A percentile compares a stretch with the other conserved stretches of the same genome.
These are phyloP conservation scores for Catharus ustulatus DNA, from an alignment of 2,797 vertebrate species.

Conservation along the genomic window DNA sequence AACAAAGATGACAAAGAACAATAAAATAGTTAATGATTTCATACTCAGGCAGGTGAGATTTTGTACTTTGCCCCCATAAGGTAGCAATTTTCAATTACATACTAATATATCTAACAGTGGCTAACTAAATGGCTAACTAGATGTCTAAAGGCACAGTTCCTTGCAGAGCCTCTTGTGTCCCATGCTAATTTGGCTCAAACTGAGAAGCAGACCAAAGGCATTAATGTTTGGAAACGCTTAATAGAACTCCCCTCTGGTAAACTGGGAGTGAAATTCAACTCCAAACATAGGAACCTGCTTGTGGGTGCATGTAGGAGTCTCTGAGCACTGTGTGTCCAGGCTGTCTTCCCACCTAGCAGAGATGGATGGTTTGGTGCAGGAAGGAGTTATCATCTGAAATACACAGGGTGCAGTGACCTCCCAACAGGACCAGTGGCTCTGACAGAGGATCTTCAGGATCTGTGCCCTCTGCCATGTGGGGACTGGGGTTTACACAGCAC, in stretches of 20 bases:
- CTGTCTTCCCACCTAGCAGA: background rate
- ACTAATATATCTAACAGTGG: background rate
- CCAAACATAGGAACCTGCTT: background rate
- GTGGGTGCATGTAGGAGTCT: rapidly evolving
- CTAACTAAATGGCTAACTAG: background rate
- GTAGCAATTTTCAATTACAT: background rate
- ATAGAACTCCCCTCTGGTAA: background rate
- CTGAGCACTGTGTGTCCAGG: background rate
- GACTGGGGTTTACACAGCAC: background rate
- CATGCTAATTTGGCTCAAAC: background rate
- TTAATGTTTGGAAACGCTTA: background rate
- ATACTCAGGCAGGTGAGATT: background rate
- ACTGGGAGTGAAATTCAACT: background rate
- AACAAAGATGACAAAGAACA: background rate
- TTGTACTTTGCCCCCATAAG: background rate
- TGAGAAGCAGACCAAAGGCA: background rate
- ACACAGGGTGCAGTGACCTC: background rate
- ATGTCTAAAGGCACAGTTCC: background rate
- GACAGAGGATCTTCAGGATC: background rate
- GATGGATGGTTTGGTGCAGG: background rate
- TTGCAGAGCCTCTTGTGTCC: background rate
- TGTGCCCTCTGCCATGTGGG: background rate
- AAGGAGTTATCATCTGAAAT: background rate
- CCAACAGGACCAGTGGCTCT: background rate
- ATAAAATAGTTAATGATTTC: slow-evolving; percentile 4